Percentiles rank a stretch among this genome's conserved stretches.
phyloP scores from a whole-genome alignment of 1,140 invertebrate genomes.

The Neelides sp. region DNA sequence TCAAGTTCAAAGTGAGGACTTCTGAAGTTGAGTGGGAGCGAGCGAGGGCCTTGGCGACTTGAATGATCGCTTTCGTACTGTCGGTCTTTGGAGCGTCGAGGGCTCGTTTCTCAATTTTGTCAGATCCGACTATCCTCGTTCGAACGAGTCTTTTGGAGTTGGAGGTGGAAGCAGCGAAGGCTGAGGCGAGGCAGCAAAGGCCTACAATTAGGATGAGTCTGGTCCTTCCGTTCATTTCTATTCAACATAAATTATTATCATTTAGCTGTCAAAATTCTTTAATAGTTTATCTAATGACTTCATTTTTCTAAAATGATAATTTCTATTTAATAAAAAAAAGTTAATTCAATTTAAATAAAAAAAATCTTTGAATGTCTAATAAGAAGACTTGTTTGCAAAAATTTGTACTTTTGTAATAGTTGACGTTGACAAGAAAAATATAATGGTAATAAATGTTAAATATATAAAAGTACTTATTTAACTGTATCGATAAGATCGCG shows the following conservation, averaged over 20 bases:
- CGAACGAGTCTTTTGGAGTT: slow-evolving; percentile 11
- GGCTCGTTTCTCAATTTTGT: background rate
- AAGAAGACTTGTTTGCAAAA: background rate
- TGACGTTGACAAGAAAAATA: too few species aligned
- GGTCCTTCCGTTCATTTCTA: slow-evolving; percentile 21
- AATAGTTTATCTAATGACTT: background rate
- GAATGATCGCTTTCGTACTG: slow-evolving; percentile 26
- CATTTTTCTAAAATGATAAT: background rate
- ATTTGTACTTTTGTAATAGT: background rate
- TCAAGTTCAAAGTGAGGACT: slow-evolving; percentile 68
- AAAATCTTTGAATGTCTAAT: background rate
- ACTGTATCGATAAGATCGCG: too few species aligned
- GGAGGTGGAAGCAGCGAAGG: slow-evolving; percentile 14
- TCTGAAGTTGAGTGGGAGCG: slow-evolving; percentile 36
- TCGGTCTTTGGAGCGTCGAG: slow-evolving; percentile 10
- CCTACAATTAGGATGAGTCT: slow-evolving; percentile 18
- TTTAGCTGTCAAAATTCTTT: background rate
- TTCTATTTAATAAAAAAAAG: background rate
- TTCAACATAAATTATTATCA: background rate
- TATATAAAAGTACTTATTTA: too few species aligned
- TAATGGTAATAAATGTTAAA: too few species aligned
- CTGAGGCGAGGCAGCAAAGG: slow-evolving; percentile 15
- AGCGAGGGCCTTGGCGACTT: slow-evolving; percentile 29
- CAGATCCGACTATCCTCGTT: background rate
- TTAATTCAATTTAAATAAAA: background rate